Conservation (phyloP, 1,140 invertebrate species). For the Meteorus sp. region DNA sequence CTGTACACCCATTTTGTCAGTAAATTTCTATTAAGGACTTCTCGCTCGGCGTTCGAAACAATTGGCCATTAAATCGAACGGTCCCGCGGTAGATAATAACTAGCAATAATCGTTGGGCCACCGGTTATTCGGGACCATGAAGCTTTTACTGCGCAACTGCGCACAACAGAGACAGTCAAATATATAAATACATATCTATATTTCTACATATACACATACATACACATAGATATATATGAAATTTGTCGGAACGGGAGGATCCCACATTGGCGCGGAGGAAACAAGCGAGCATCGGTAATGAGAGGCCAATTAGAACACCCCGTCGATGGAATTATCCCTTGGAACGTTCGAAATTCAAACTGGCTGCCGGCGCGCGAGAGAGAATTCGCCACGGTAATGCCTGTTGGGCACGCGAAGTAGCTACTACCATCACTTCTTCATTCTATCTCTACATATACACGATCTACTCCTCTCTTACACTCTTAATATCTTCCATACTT, state of each 20-base stretch:
- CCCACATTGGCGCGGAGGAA: slow-evolving; percentile 38
- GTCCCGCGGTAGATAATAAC: slow-evolving; percentile 56
- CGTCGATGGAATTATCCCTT: slow-evolving; percentile 55
- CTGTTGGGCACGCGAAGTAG: slow-evolving; percentile 47
- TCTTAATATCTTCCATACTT: too few species aligned
- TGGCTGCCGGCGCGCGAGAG: slow-evolving; percentile 44
- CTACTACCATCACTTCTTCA: slow-evolving; percentile 11
- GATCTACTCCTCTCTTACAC: too few species aligned
- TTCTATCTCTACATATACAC: not conserved
- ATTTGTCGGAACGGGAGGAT: slow-evolving; percentile 5
- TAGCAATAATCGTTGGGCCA: slow-evolving; percentile 52
- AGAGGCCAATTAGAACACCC: slow-evolving; percentile 59
- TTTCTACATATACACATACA: too few species aligned
- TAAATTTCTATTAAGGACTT: slow-evolving; percentile 57
- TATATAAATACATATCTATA: not conserved
- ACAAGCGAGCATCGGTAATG: slow-evolving; percentile 59
- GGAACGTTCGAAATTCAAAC: slow-evolving; percentile 56
- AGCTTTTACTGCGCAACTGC: slow-evolving; percentile 16
- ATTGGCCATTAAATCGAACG: slow-evolving; percentile 57
- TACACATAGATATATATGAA: too few species aligned
- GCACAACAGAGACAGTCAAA: too few species aligned
- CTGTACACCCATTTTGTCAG: slow-evolving; percentile 24
- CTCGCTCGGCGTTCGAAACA: slow-evolving; percentile 49
- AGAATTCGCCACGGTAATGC: slow-evolving; percentile 46
- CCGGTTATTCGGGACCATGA: slow-evolving; percentile 42